Conservation (phyloP, 2,888 invertebrate species). For the Helobdella robusta region DNA sequence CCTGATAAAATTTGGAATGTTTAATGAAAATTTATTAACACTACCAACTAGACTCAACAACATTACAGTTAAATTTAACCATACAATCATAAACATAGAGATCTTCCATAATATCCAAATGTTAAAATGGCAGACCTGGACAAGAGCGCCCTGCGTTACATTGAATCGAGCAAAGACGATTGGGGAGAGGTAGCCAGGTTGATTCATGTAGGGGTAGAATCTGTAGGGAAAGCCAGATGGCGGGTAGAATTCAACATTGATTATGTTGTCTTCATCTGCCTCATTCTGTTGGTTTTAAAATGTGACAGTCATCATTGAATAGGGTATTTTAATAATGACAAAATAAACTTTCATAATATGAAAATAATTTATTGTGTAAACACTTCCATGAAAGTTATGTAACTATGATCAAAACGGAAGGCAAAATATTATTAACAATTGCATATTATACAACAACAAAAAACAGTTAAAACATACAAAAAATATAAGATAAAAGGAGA, state of each 20-base stretch:
- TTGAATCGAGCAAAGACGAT: constrained; percentile 45
- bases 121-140: constrained; percentile 34
- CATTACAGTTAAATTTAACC: too few relatives aligned
- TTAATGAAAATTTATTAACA: too few relatives aligned
- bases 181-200: constrained; percentile 38
- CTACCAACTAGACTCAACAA: too few relatives aligned
- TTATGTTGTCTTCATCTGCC: constrained; percentile 29
- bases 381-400: not conserved
- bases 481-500: not conserved
- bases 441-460: not conserved
- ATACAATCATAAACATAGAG: not conserved
- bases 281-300: too few relatives aligned
- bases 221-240: constrained; percentile 17
- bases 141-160: constrained; percentile 41
- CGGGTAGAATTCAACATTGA: constrained; percentile 28
- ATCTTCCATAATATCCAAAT: constrained; percentile 32
- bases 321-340: too few relatives aligned
- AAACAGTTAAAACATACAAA: not conserved
- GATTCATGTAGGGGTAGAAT: constrained; percentile 32
- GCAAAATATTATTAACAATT: not conserved
- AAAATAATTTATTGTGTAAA: too few relatives aligned
- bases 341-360: too few relatives aligned
- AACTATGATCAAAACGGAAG: not conserved
- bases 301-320: too few relatives aligned
- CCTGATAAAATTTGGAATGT: too few relatives aligned